phyloP scores from a whole-genome alignment of 2,888 invertebrate genomes.

The Unio delphinus region DNA sequence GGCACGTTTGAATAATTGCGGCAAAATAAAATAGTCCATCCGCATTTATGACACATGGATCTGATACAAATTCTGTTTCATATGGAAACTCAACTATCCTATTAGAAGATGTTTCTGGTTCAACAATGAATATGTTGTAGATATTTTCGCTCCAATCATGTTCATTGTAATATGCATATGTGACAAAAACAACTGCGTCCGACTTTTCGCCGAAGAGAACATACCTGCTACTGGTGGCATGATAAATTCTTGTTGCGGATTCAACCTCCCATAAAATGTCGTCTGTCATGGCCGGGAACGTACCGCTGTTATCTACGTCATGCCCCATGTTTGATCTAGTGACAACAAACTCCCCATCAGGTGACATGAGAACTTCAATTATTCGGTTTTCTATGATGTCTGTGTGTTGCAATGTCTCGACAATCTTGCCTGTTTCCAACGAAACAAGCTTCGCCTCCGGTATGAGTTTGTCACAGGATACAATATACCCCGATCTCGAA shows the following conservation, averaged over 20 bases:
- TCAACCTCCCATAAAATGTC: conserved; percentile 57
- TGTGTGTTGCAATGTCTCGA: conserved; percentile 50
- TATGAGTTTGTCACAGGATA: conserved; percentile 43
- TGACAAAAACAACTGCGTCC: conserved; percentile 42
- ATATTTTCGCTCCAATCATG: conserved; percentile 51
- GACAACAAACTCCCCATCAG: conserved; percentile 46
- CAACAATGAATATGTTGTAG: conserved; percentile 43
- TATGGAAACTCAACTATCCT: conserved; percentile 41
- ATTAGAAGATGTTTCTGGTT: conserved; percentile 32
- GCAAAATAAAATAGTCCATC: conserved; percentile 28
- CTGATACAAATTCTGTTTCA: conserved; percentile 45
- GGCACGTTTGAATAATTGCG: conserved; percentile 44
- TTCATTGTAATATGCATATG: conserved; percentile 42
- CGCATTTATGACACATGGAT: conserved; percentile 37
- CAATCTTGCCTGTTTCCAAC: conserved; percentile 40
- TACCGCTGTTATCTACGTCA: conserved; percentile 14
- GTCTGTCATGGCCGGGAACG: conserved; percentile 43
- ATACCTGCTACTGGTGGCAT: conserved; percentile 37
- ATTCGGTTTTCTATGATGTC: conserved; percentile 37
- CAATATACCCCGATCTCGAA: conserved; percentile 26
- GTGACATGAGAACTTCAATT: conserved; percentile 44
- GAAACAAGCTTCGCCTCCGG: conserved; percentile 61
- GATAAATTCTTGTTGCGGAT: conserved; percentile 39
- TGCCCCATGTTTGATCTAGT: conserved; percentile 35
- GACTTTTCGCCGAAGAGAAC: conserved; percentile 47